These are phyloP conservation scores for Heliconius charithonia DNA, from an alignment of 2,888 invertebrate species.

Conservation along the genomic window DNA sequence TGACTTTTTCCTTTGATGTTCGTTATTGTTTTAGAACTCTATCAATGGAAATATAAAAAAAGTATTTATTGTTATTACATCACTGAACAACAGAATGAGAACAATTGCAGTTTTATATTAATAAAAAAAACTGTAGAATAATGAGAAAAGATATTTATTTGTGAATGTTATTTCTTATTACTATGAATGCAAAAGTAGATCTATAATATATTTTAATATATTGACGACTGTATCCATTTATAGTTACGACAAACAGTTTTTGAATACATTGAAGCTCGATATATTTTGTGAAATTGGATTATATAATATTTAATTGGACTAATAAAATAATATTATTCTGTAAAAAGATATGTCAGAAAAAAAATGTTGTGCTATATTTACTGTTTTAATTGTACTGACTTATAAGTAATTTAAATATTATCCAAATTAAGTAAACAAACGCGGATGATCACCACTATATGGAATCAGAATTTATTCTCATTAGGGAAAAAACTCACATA, in stretches of 20 bases:
- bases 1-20: slow-evolving; percentile 68
- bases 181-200: background rate
- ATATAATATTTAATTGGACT: background rate
- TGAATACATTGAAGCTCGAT: background rate
- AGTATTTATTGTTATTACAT: slow-evolving; percentile 15
- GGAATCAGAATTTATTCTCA: background rate
- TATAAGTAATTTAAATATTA: background rate
- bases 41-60: slow-evolving; percentile 22
- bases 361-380: background rate
- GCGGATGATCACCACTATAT: background rate
- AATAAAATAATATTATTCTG: background rate
- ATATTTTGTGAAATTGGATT: background rate
- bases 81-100: background rate
- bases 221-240: background rate
- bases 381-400: no score
- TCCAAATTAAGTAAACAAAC: background rate
- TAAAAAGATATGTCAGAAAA: background rate
- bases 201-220: background rate
- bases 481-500: background rate
- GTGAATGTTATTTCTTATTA: background rate
- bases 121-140: background rate
- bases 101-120: background rate
- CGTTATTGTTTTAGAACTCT: slow-evolving; percentile 15
- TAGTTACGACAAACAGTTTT: background rate
- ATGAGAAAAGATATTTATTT: background rate